Conservation (phyloP, 2,113 vertebrate species). For the Apodemus sylvaticus region DNA sequence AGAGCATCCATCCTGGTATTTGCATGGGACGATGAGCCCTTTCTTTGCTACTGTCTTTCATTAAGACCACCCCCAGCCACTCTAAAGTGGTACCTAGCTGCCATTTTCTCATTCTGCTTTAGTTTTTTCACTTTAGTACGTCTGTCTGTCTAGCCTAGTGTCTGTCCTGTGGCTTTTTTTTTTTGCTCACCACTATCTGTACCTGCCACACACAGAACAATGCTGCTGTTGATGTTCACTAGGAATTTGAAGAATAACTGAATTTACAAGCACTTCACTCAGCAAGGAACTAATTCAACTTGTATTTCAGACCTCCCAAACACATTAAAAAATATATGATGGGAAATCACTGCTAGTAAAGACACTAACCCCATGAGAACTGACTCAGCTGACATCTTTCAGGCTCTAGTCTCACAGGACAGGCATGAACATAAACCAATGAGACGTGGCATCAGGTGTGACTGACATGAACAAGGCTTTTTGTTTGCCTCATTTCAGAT, state of each 20-base stretch:
- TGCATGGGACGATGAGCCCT: not conserved
- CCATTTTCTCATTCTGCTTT: not conserved
- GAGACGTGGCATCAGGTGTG: not conserved
- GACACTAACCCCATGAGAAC: not conserved
- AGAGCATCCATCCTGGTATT: not conserved
- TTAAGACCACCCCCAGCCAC: not conserved
- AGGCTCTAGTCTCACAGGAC: not conserved
- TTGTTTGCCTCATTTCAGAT: conserved; percentile 16
- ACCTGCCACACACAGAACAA: not conserved
- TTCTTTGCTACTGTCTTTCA: not conserved
- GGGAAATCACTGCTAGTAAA: conserved; percentile 46
- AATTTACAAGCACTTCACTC: conserved; percentile 34
- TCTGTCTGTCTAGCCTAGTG: not conserved
- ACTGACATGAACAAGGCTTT: not conserved
- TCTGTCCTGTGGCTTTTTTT: not conserved
- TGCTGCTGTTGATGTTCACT: not conserved
- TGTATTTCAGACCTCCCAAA: not conserved
- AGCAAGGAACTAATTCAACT: conserved; percentile 1
- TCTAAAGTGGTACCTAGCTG: not conserved
- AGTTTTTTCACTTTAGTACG: conserved; percentile 15
- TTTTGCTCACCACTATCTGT: not conserved
- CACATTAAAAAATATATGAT: conserved; percentile 1
- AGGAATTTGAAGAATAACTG: not conserved
- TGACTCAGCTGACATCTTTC: conserved; percentile 2
- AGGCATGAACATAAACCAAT: not conserved